A percentile compares a stretch with the other conserved stretches of the same genome.
phyloP scores from a whole-genome alignment of 2,888 invertebrate species.

The Leptopterna dolabrata region DNA sequence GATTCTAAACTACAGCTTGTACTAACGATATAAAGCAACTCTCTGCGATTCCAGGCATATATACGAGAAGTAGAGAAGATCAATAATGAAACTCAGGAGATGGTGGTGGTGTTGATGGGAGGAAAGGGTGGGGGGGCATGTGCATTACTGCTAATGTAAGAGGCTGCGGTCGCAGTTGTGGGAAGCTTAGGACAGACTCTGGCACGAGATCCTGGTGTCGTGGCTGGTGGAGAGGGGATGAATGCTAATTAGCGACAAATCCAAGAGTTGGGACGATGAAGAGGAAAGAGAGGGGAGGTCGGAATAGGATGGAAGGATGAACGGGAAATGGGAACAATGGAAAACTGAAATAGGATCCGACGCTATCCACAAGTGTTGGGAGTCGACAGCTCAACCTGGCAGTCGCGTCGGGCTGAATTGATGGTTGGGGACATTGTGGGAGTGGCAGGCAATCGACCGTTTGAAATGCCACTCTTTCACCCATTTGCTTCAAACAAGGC shows the following conservation, averaged over 20 bases:
- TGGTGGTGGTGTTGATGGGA: not conserved
- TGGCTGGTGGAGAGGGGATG: not conserved
- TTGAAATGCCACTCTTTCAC: too few species aligned
- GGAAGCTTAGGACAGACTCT: not conserved
- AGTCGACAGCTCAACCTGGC: not conserved
- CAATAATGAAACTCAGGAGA: not conserved
- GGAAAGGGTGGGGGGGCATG: not conserved
- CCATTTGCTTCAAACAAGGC: too few species aligned
- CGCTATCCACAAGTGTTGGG: not conserved
- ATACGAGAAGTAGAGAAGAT: not conserved
- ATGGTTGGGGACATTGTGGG: too few species aligned
- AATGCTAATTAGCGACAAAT: not conserved
- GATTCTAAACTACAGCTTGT: too few species aligned
- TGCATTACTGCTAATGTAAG: not conserved
- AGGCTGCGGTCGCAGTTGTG: not conserved
- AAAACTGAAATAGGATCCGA: not conserved
- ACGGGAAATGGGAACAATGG: not conserved
- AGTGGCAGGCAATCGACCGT: too few species aligned
- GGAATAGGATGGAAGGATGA: not conserved
- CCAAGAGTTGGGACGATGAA: not conserved
- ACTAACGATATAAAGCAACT: too few species aligned
- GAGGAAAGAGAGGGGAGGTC: too few species aligned
- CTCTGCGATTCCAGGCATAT: too few species aligned
- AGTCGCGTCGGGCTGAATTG: not conserved
- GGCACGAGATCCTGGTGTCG: not conserved